Evolutionary conservation across 2,113 vertebrate genomes (phyloP), one percentile per base, ranked within the genome.

Genomic region (Gymnorhina tibicen): DNA sequence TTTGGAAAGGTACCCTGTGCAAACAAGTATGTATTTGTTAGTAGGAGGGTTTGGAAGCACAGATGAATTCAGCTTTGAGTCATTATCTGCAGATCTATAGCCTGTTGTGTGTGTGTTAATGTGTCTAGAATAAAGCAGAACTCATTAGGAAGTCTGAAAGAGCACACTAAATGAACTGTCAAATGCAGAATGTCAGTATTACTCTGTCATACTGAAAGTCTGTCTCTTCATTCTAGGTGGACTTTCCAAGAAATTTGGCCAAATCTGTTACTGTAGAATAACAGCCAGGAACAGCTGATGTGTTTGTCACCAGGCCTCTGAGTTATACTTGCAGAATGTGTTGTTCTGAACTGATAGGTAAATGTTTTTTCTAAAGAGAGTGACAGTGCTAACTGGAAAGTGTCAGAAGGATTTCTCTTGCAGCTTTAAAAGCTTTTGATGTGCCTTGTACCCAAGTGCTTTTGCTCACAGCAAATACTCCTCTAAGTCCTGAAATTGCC

Each of bases 191-290:
- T 53, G 84, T 76, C 77, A 77, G n/a, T 27, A 58, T 76, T 90
- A 11, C 24, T 75, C 68, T 92, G 68, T 76, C 58, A 41, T 42
- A 56, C 91, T 98, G 68, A 98, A 66, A 59, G 53, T 17, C 41
- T 94, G 19, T 94, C 68, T 96, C 73, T 88, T 95, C 53, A 5
- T 97, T 98, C 79, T 89, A 99, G 99, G 99, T 99, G 93, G 99
- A 99, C 97, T 99, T 98, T 89, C 99, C 99, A 96, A 98, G 99
- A 97, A 99, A 99, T 95, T 97, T 99, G 97, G 99, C 99, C 97
- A 99, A 99, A 96, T 99, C 99, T 95, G 99, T 99, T 85, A 99
- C 99, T 2, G 99, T 99, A 96, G 99, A 99, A 95, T 99, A 98
- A 90, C 68, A 92, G 85, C 46, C 28, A 64, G 37, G 72, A 50